phyloP scores from a whole-genome alignment of 2,113 vertebrate genomes.

The Numenius arquata region DNA sequence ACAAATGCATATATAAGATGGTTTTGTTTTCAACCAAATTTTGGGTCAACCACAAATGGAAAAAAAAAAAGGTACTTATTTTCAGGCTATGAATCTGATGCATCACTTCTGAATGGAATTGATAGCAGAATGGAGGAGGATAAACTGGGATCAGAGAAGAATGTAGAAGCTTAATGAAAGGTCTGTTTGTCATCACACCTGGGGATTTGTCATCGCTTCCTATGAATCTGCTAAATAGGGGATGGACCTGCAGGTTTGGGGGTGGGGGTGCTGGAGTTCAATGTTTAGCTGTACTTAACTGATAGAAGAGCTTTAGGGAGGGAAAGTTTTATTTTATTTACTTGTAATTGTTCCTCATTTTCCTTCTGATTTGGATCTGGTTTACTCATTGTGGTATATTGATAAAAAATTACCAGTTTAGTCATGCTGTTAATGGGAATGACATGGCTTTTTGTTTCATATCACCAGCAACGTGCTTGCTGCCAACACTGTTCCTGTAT shows the following conservation, averaged over 20 bases:
- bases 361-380: background rate
- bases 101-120: background rate
- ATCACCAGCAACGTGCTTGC: background rate
- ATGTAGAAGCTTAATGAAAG: background rate
- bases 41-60: background rate
- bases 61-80: constrained; percentile 31
- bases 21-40: background rate
- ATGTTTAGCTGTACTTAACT: background rate
- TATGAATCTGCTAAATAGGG: background rate
- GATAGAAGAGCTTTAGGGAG: background rate
- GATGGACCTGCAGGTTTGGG: background rate
- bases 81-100: background rate
- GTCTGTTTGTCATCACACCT: background rate
- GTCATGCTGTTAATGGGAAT: background rate
- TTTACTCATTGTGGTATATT: background rate
- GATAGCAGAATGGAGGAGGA: constrained; percentile 24
- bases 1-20: background rate
- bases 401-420: background rate
- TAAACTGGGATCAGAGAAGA: constrained; percentile 12
- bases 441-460: background rate
- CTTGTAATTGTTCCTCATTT: background rate
- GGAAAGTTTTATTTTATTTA: background rate
- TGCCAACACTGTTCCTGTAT: background rate
- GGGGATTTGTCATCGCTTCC: background rate
- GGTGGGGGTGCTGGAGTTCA: background rate